Percentiles rank a stretch among this genome's conserved stretches.
These are phyloP conservation scores for mouse (Mus musculus) DNA, from an alignment of 2,113 vertebrate species.

Conservation along the genomic window DNA sequence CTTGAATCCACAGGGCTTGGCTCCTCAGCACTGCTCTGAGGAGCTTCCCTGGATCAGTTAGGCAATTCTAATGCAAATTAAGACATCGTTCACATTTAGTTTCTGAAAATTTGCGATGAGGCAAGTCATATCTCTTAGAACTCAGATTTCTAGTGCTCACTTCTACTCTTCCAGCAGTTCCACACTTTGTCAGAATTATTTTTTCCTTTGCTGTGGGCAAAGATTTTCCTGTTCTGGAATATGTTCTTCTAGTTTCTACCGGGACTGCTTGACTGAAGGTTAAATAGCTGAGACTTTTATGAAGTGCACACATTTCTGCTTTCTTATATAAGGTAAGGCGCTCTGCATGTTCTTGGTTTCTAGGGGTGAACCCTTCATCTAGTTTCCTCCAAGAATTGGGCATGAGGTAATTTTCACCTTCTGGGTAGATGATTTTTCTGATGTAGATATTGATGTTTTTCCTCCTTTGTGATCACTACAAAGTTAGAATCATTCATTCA, in stretches of 20 bases:
- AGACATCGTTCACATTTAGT: conserved; percentile 64
- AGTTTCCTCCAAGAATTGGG: neutral
- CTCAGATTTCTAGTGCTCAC: conserved; percentile 53
- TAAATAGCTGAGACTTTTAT: conserved; percentile 27
- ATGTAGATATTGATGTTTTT: neutral
- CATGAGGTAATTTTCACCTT: conserved; percentile 4
- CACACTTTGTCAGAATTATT: conserved; percentile 58
- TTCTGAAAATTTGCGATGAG: conserved; percentile 57
- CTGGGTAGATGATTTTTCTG: conserved; percentile 41
- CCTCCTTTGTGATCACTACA: neutral
- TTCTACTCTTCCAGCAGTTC: conserved; percentile 26
- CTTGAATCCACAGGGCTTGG: conserved; percentile 25
- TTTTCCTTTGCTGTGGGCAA: conserved; percentile 52
- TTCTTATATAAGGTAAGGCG: conserved; percentile 44
- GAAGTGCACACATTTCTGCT: conserved; percentile 41
- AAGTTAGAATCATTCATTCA: conserved; percentile 3
- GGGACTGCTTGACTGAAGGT: conserved; percentile 49
- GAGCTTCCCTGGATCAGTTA: neutral
- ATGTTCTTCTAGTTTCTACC: conserved; percentile 44
- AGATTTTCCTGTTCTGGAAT: conserved; percentile 61
- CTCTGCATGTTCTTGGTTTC: conserved; percentile 64
- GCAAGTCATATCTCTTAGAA: conserved; percentile 59
- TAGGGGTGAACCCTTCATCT: conserved; percentile 52
- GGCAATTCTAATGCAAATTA: conserved; percentile 63
- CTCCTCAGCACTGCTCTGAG: neutral